A percentile compares a stretch with the other conserved stretches of the same genome.
Conservation (phyloP, 2,113 vertebrate genomes). For the Vombatus ursinus region DNA sequence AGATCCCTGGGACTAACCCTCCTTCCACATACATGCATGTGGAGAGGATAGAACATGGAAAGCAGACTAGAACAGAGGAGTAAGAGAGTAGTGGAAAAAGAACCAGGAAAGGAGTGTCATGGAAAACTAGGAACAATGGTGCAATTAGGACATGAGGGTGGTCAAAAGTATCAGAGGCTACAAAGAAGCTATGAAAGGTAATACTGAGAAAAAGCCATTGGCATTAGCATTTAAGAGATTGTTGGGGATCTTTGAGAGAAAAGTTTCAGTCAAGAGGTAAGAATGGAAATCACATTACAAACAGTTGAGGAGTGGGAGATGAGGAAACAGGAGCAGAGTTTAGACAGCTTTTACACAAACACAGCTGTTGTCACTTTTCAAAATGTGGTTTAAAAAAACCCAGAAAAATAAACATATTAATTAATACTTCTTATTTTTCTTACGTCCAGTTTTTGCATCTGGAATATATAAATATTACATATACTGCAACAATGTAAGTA, state of each 20-base stretch:
- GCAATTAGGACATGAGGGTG: not conserved
- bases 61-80: not conserved
- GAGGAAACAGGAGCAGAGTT: not conserved
- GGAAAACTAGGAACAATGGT: not conserved
- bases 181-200: not conserved
- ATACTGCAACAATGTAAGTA: not conserved
- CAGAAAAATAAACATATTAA: not conserved
- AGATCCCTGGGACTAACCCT: too few relatives aligned
- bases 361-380: not conserved
- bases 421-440: not conserved
- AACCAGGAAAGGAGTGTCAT: not conserved
- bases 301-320: not conserved
- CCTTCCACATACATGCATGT: not conserved
- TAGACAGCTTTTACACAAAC: not conserved
- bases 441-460: not conserved
- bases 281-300: not conserved
- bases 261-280: not conserved
- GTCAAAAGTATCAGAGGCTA: not conserved
- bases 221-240: not conserved
- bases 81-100: not conserved
- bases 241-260: not conserved
- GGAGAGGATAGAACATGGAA: not conserved
- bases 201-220: not conserved
- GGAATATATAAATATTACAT: not conserved
- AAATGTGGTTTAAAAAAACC: not conserved